Conservation (phyloP, 1,140 invertebrate species). For the Lordiphosa mommai region DNA sequence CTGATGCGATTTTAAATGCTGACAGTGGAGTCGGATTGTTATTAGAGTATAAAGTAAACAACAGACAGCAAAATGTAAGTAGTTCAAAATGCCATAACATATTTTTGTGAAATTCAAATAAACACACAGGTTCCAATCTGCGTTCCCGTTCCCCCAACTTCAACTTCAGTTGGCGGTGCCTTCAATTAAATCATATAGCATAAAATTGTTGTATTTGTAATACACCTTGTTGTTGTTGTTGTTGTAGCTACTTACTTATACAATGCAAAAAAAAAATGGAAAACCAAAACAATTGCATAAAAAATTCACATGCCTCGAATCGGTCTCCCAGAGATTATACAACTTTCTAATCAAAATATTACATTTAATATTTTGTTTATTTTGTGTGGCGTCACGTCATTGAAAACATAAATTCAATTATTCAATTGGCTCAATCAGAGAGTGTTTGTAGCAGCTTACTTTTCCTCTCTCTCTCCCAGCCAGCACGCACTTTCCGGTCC, state of each 20-base stretch:
- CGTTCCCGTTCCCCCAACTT: slow-evolving; percentile 8
- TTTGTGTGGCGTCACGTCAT: slow-evolving; percentile 34
- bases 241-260: slow-evolving; percentile 62
- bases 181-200: slow-evolving; percentile 69
- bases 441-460: slow-evolving; percentile 14
- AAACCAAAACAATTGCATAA: slow-evolving; percentile 65
- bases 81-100: slow-evolving; percentile 60
- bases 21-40: slow-evolving; percentile 16
- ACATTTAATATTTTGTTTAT: slow-evolving; percentile 55
- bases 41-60: slow-evolving; percentile 20
- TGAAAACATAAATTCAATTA: slow-evolving; percentile 32
- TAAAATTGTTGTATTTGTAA: slow-evolving; percentile 42
- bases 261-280: slow-evolving; percentile 57
- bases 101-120: slow-evolving; percentile 60
- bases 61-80: too few relatives aligned
- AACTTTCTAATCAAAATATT: slow-evolving; percentile 75
- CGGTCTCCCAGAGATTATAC: slow-evolving; percentile 53
- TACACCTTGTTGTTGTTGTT: slow-evolving; percentile 13
- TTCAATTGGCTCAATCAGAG: slow-evolving; percentile 54
- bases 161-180: slow-evolving; percentile 30
- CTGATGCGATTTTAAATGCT: slow-evolving; percentile 47
- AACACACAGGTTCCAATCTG: slow-evolving; percentile 44
- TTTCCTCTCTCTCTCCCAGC: not conserved
- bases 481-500: slow-evolving; percentile 22
- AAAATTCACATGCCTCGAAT: slow-evolving; percentile 68